Evolutionary conservation across 2,113 vertebrate species (phyloP).

Genomic region (Albula goreensis): DNA sequence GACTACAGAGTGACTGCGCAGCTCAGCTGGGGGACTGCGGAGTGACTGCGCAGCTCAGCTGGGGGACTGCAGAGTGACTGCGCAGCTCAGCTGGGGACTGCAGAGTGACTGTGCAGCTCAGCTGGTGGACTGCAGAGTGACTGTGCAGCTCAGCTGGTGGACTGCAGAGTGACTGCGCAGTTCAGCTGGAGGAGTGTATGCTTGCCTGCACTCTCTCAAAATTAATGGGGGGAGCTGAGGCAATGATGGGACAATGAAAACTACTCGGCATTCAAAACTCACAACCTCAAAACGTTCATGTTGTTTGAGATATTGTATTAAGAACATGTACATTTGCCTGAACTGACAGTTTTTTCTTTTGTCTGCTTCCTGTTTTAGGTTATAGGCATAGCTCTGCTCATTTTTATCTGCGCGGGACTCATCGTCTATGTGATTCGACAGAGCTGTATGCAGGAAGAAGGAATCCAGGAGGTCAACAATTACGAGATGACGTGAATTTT

Average conservation of each 20-base stretch:
- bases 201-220: not conserved
- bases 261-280: not conserved
- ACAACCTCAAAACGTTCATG: not conserved
- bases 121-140: not conserved
- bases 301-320: not conserved
- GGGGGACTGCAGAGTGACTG: too few species aligned
- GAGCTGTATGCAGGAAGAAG: not conserved
- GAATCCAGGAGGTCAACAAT: not conserved
- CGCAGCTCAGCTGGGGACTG: too few species aligned
- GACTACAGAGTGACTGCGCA: too few species aligned
- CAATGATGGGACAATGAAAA: not conserved
- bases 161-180: not conserved
- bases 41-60: too few species aligned
- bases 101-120: too few species aligned
- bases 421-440: not conserved
- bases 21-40: too few species aligned
- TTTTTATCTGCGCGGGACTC: not conserved
- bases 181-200: not conserved
- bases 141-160: not conserved
- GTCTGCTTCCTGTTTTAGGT: not conserved
- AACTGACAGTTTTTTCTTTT: not conserved
- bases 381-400: constrained; percentile 5
- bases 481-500: not conserved
- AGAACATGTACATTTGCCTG: not conserved
- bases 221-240: not conserved